These are phyloP conservation scores for Incurvaria masculella DNA, from an alignment of 2,888 invertebrate species.

Conservation along the genomic window DNA sequence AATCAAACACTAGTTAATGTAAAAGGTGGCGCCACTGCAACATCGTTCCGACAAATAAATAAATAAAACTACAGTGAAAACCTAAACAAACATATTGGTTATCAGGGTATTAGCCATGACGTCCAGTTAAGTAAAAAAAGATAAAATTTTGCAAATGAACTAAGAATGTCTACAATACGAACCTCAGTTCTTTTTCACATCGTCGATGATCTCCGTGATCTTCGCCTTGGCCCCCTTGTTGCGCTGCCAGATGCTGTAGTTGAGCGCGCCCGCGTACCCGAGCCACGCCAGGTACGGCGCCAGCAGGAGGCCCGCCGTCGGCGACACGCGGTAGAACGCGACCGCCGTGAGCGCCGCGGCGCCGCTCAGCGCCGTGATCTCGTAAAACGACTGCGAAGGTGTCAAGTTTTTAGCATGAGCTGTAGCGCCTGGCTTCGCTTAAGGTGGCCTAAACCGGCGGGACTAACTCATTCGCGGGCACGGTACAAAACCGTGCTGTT, in stretches of 20 bases:
- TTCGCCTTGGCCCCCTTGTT: conserved; percentile 24
- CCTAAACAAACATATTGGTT: too few species aligned
- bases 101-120: too few species aligned
- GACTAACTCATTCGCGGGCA: too few species aligned
- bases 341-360: conserved; percentile 32
- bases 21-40: too few species aligned
- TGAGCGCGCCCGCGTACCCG: conserved; percentile 32
- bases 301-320: conserved; percentile 30
- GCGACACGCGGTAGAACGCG: conserved; percentile 29
- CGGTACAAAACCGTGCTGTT: too few species aligned
- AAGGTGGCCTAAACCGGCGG: too few species aligned
- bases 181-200: not conserved
- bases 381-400: conserved; percentile 35
- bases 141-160: too few species aligned
- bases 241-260: conserved; percentile 41
- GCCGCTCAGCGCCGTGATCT: conserved; percentile 33
- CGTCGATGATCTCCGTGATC: conserved; percentile 19
- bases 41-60: too few species aligned
- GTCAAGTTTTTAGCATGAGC: conserved; percentile 1
- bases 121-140: too few species aligned
- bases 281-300: conserved; percentile 44
- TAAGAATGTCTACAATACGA: too few species aligned
- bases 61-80: too few species aligned
- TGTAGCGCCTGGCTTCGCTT: not conserved
- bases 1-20: too few species aligned